Evolutionary conservation across 2,888 invertebrate species (phyloP).

Genomic region (Lasioglossum leucozonium): DNA sequence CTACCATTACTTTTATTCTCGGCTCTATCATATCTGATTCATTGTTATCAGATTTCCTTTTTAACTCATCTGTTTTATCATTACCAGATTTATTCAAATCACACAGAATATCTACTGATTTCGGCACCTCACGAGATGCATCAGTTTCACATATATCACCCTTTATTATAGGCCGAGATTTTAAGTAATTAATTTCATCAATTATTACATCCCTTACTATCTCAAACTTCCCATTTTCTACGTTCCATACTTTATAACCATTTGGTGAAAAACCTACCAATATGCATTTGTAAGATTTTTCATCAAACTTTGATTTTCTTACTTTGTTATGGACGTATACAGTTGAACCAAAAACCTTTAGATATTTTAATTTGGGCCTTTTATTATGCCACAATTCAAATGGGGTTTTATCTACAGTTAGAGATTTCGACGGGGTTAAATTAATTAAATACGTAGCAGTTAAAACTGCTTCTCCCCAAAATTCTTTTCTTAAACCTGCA

Average conservation of each 20-base stretch:
- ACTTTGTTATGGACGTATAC: neutral
- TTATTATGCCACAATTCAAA: neutral
- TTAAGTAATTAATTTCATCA: neutral
- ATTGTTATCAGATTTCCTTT: conserved; percentile 11
- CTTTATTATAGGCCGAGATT: too few species aligned
- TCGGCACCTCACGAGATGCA: neutral
- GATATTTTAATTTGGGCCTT: too few species aligned
- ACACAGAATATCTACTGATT: neutral
- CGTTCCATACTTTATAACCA: conserved; percentile 20
- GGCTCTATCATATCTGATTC: conserved; percentile 21
- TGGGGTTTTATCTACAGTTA: neutral
- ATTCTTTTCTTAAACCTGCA: conserved; percentile 1
- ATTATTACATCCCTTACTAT: conserved; percentile 21
- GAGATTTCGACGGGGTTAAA: neutral
- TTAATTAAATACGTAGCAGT: conserved; percentile 16
- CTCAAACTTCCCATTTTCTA: conserved; percentile 13
- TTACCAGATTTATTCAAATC: neutral
- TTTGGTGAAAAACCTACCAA: conserved; percentile 18
- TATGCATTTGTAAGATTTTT: neutral
- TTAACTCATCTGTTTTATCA: conserved; percentile 6
- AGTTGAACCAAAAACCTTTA: too few species aligned
- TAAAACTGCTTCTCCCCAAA: conserved; percentile 5
- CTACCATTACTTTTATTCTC: neutral
- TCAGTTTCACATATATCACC: neutral
- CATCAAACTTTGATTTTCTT: neutral